Evolutionary conservation across 2,797 vertebrate genomes (phyloP), one percentile per base, ranked within the genome.

Genomic region (Coilia nasus): DNA sequence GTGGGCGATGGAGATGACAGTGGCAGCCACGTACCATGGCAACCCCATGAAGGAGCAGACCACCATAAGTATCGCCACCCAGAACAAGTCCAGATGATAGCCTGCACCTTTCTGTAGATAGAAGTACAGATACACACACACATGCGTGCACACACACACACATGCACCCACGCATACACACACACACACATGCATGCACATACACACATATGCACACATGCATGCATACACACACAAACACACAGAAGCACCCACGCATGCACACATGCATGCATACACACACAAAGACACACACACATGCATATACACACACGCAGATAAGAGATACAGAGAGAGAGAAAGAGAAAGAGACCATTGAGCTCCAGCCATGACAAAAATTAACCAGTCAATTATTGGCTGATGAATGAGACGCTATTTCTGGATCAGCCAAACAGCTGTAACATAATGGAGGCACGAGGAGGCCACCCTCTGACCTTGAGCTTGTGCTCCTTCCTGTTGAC

Each of bases 401-500:
- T 28, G 14, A 41, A 78, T 28, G 14, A 41, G 35, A 78, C 41
- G 71, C 31, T 41, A 78, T 78, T 41, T 35, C 2, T 2, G 17
- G 31, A 44, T 78, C 71, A 35, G 15, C 67, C 17, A 35, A 35
- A 35, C 67, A 71, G 67, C 28, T n/a, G 71, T 78, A 78, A 71
- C 11, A 11, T 35, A 3, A 19, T 15, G 64, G 11, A 59, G 57
- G 17, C 28, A 3, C 1, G 15, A 31, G 28, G 64, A 35, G 12
- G 64, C 64, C 3, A 46, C 21, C 50, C 5, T 89, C 94, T 83
- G 82, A 99, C 98, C 96, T 98, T 99, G 41, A 99, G 97, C 89
- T 99, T 99, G 93, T 99, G 96, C 90, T 99, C 98, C 87, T 99
- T 99, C 92, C 98, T 96, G 95, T 99, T 99, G 91, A 99, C 97